Base-by-base conservation (phyloP, 2,888 invertebrate genomes). In the Nesidiocoris tenuis region DNA sequence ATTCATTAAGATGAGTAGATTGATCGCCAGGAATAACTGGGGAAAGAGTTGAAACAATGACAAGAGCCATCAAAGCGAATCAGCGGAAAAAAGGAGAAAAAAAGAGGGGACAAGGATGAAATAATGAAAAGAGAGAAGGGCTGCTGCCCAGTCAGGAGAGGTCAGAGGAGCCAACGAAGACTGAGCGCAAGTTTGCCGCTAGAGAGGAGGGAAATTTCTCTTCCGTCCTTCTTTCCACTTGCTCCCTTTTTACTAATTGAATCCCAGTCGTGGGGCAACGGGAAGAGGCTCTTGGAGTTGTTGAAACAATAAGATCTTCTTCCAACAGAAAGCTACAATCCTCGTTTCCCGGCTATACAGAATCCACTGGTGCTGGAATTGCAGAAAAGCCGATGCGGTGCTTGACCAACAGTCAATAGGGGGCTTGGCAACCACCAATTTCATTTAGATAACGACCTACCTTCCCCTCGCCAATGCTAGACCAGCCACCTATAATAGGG, bases 331-430 rank as follows among this genome's bases (percentile, higher is more conserved):
- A 39, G 12, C 39, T 39, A 12, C 39, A 39, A 39, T 39, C 3
- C 39, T 39, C 39, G 39, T 39, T 39, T 39, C 39, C 12, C 39
- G 39, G 12, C 39, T 39, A 12, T 39, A 7, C 5, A 39, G 39
- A 39, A 39, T 39, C 39, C 39, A 7, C 39, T 7, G 39, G 12
- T 7, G 39, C 39, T 39, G 39, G 39, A 39, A 39, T 39, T 39
- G 12, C 12, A 39, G 39, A 12, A 39, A 39, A 39, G 39, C 39
- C 39, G 39, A 39, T 39, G 39, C 39, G 39, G 39, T 39, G 39
- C 65, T 65, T 65, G 65, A 65, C 65, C 65, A 65, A 65, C 39
- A 65, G 65, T 65, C 65, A 65, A 65, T 25, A 65, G 65, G n/a
- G 65, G 39, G 39, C 39, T 39, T 12, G 39, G 39, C 39, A 39